Evolutionary conservation across 2,113 vertebrate species (phyloP).

Genomic region (Labeo rohita): DNA sequence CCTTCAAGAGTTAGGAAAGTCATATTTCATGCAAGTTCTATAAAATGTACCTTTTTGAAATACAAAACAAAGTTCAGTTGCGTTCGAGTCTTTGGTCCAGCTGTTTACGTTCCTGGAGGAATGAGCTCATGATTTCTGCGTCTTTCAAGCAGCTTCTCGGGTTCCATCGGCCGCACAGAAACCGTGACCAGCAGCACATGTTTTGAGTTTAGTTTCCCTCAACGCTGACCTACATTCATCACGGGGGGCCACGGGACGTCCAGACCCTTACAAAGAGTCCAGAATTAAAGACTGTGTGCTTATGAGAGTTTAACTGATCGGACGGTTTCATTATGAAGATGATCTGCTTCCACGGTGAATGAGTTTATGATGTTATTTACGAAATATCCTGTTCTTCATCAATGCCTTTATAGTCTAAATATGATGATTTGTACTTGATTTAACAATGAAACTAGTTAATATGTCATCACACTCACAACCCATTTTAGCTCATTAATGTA

Average conservation of each 20-base stretch:
- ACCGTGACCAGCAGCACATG: constrained; percentile 31
- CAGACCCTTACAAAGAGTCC: not conserved
- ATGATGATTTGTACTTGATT: not conserved
- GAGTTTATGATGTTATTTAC: too few relatives aligned
- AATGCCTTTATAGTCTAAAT: not conserved
- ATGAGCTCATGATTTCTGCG: constrained; percentile 55
- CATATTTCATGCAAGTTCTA: not conserved
- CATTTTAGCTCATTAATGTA: not conserved
- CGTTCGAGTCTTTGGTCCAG: not conserved
- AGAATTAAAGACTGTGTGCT: not conserved
- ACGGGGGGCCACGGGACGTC: not conserved
- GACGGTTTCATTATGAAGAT: not conserved
- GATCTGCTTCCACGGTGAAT: not conserved
- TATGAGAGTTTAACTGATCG: constrained; percentile 2
- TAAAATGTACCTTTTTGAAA: not conserved
- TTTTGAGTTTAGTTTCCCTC: constrained; percentile 53
- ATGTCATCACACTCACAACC: not conserved
- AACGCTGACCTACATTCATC: constrained; percentile 55
- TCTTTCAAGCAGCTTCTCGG: not conserved
- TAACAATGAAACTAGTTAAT: not conserved
- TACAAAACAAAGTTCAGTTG: not conserved
- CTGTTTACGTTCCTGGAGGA: constrained; percentile 57
- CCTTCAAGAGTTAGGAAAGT: not conserved
- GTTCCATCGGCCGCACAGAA: not conserved
- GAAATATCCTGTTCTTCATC: not conserved